Base-by-base conservation (phyloP, 2,888 invertebrate species). In the Drosophila helvetica region DNA sequence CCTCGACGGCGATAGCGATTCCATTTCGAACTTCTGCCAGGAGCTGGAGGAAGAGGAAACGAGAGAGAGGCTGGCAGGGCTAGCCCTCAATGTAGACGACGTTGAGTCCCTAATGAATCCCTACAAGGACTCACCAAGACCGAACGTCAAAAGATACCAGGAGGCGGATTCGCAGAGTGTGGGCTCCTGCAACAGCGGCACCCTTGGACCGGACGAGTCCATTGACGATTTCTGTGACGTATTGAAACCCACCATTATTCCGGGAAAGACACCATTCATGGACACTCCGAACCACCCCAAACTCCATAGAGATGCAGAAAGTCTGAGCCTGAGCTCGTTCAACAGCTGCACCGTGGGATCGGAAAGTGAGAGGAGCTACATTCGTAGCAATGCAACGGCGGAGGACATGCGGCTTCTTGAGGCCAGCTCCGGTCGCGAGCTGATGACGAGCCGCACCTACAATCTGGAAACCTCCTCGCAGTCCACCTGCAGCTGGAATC, bases 401-500 rank as follows among this genome's bases (percentile, higher is more conserved):
- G 19, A 17, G 3, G 15, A 25, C 9, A 22, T 54, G 38, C 8
- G 42, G n/a, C 7, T 8, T 1, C 18, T 19, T 4, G 15, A 25
- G 10, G 22, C 17, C 3, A 51, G 48, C 4, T 19, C 27, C 1
- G 78, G 72, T 8, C 33, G 33, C 1, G 63, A 63, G 2, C 70
- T 73, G 17, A 1, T 73, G 17, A 71, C 77, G 17, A 80, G 33
- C 43, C 85, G 84, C 54, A 84, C 82, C 1, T 84, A 68, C 19
- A 64, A 72, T 2, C 0, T 80, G 6, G 79, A 74, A 7, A 58
- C 64, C 58, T 73, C 79, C 6, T 80, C 82, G 19, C 57, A 65
- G 0, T 83, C 83, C 38, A 73, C 74, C 2, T 76, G 80, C 46
- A 80, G 85, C 71, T 83, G 83, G 83, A 63, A 70, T 0, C 78